phyloP scores from a whole-genome alignment of 1,140 invertebrate species.

The Artemia franciscana region DNA sequence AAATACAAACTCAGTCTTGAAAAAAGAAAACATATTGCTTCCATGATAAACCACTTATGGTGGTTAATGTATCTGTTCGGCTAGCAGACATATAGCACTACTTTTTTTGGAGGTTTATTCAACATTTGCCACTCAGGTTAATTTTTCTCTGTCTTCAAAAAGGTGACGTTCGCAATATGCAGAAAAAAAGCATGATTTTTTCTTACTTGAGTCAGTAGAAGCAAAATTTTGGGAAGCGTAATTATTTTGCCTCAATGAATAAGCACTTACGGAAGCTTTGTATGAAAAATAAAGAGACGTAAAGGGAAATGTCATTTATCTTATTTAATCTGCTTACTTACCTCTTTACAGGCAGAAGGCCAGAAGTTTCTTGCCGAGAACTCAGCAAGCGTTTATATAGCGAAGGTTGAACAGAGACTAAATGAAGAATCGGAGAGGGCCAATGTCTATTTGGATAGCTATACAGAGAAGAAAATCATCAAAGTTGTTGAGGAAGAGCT shows the following conservation, averaged over 20 bases:
- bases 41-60: too few relatives aligned
- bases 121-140: too few relatives aligned
- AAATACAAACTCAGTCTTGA: too few relatives aligned
- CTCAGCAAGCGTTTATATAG: slow-evolving; percentile 94
- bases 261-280: too few relatives aligned
- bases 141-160: background rate
- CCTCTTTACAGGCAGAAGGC: slow-evolving; percentile 58
- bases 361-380: slow-evolving; percentile 97
- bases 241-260: too few relatives aligned
- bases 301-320: background rate
- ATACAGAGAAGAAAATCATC: slow-evolving; percentile 81
- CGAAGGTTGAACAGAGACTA: slow-evolving; percentile 91
- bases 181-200: background rate
- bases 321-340: slow-evolving; percentile 8
- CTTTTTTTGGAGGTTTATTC: too few relatives aligned
- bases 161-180: background rate
- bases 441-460: slow-evolving; percentile 91
- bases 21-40: too few relatives aligned
- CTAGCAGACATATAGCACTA: too few relatives aligned
- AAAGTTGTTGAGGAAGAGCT: slow-evolving; percentile 91
- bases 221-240: too few relatives aligned
- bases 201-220: background rate
- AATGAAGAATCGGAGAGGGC: slow-evolving; percentile 91
- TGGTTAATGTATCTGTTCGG: too few relatives aligned
- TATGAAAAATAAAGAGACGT: background rate